A percentile compares a stretch with the other conserved stretches of the same genome.
phyloP scores from a whole-genome alignment of 2,888 invertebrate species.

The Liodrosophila aerea region DNA sequence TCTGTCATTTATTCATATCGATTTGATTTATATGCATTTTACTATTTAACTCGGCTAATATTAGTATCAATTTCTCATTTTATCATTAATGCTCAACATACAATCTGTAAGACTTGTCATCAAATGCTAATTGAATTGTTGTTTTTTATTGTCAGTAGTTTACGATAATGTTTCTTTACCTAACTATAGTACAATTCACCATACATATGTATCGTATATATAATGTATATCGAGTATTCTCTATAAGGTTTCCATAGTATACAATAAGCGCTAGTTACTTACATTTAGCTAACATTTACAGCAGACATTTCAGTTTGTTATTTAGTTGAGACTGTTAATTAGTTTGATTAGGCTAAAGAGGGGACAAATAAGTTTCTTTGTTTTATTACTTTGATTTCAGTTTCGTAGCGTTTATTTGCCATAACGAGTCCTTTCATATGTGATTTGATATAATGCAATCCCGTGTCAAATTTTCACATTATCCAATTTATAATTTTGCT shows the following conservation, averaged over 20 bases:
- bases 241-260: not conserved
- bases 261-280: constrained; percentile 11
- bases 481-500: too few species aligned
- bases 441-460: too few species aligned
- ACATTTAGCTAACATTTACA: constrained; percentile 30
- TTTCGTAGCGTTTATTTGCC: too few species aligned
- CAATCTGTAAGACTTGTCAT: constrained; percentile 23
- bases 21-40: constrained; percentile 15
- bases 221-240: not conserved
- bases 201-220: constrained; percentile 3
- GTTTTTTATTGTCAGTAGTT: constrained; percentile 81
- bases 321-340: too few species aligned
- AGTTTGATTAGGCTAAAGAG: not conserved
- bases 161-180: constrained; percentile 60
- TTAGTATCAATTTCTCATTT: not conserved
- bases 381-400: not conserved
- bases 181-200: constrained; percentile 10
- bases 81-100: constrained; percentile 2
- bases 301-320: constrained; percentile 9
- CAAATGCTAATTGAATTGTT: constrained; percentile 77
- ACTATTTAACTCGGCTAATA: constrained; percentile 44
- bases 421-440: too few species aligned
- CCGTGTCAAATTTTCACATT: too few species aligned
- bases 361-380: not conserved
- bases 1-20: not conserved